Base-by-base conservation (phyloP, 2,113 vertebrate species). In the Mustelus asterias region DNA sequence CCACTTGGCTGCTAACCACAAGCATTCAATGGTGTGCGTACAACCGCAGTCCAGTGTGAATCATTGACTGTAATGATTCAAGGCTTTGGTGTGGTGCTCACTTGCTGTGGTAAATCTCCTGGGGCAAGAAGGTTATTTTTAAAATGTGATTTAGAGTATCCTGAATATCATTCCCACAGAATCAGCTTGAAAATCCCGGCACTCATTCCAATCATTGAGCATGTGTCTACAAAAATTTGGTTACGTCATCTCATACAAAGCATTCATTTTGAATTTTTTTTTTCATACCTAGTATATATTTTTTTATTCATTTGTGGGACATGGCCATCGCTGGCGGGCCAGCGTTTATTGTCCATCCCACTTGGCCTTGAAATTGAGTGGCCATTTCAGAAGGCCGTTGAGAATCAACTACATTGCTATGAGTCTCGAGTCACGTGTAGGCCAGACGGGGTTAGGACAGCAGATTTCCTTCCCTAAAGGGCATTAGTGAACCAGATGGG, bases 1-100 rank as follows among this genome's bases (percentile, higher is more conserved):
- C 89, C 89, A 93, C 89, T 93, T 70, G 41, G 44, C 69, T 54
- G 94, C 67, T 76, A 70, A 95, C 94, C 94, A 76, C 94, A 95
- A 72, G 44, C 14, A 95, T 95, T 95, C 94, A 95, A 72, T 44
- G 69, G 5, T 72, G 41, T 54, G 44, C 13, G 48, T 72, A 48
- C 37, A 72, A 48, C 24, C 69, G 6, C 67, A 44, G 69, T 95
- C 41, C 67, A 54, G 54, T 33, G 54, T 90, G 54, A 54, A 72
- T 70, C 94, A 63, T 65, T 22, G 63, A 37, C 41, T 95, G 94
- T 10, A 29, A 41, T 72, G 24, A 54, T 48, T 54, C 94, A 48
- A 24, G 67, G 69, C 41, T 72, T 95, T 72, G 69, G 69, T 72
- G 94, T 44, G 44, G 69, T 44, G 48, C 14, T 95, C 44, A 72